Evolutionary conservation across 2,888 invertebrate species (phyloP), one percentile per base, ranked within the genome.

Genomic region (Acrobasis consociella): DNA sequence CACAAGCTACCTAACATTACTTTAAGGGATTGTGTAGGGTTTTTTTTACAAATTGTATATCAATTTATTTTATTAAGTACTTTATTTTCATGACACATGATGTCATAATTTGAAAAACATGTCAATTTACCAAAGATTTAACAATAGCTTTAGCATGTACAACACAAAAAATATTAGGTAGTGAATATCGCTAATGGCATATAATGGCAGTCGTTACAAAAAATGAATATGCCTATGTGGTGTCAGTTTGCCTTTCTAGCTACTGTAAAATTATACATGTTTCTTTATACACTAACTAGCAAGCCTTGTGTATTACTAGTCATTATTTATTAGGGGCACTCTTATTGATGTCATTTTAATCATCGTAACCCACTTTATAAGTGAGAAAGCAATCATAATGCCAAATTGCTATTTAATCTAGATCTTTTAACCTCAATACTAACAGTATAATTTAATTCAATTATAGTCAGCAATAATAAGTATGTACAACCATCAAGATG

Each of bases 391-490:
- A 31, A 53, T 53, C 38, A 38, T 53, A 38, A 38, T n/a, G 31
- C 38, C n/a, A 53, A n/a, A 53, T 38, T 37, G 31, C 53, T 38
- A 22, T 52, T 15, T 15, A 38, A 53, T 53, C 38, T 53, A 53
- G 53, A 3, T 37, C 38, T 37, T 15, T 53, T 53, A 53, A 53
- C 53, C 53, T 53, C 15, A 53, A 53, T 15, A 53, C 38, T 38
- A n/a, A n/a, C 52, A 22, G 5, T 52, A 31, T 53, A 38, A 53
- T 53, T 13, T 9, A 9, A 53, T 53, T 52, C 2, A 51, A 38
- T 53, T 53, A 2, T 15, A 53, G 15, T 38, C 9, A 15, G 37
- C 38, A 15, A 53, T 9, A 53, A 38, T 15, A 15, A 5, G 5
- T 5, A 5, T 13, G 2, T 46, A 5, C 5, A 7, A 5, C 2